These are phyloP conservation scores for Intellagama lesueurii DNA, from an alignment of 2,797 vertebrate genomes.

Conservation along the genomic window DNA sequence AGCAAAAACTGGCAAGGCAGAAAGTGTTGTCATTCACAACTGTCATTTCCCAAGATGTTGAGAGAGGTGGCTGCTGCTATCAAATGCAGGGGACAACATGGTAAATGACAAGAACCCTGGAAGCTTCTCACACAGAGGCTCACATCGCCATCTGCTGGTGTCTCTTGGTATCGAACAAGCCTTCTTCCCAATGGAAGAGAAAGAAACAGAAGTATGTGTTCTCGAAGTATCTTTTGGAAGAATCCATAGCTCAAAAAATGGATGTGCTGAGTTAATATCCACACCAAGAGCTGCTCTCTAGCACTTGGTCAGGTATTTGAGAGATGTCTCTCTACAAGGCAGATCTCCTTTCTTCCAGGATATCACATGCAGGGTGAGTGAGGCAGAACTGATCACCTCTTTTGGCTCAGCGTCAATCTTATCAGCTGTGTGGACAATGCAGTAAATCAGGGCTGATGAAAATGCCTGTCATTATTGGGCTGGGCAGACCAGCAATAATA, in stretches of 20 bases:
- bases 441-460: neutral
- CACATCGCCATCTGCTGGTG: conserved; percentile 80
- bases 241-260: conserved; percentile 20
- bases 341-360: neutral
- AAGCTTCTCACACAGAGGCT: conserved; percentile 49
- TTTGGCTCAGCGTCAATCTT: neutral
- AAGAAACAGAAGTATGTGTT: rapidly evolving
- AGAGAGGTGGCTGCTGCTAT: conserved; percentile 46
- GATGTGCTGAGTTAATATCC: neutral
- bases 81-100: conserved; percentile 33
- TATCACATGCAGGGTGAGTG: neutral
- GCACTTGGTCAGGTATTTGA: neutral
- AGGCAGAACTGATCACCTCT: neutral
- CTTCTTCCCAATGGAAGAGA: neutral
- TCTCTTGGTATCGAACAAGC: neutral
- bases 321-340: neutral
- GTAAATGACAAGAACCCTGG: conserved; percentile 17
- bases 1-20: conserved; percentile 61
- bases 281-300: neutral
- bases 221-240: conserved; percentile 8
- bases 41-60: conserved; percentile 47
- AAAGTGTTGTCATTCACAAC: conserved; percentile 59
- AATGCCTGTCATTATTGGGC: neutral
- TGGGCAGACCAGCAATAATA: too few relatives aligned
- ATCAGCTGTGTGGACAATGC: neutral